These are phyloP conservation scores for Hypotaenidia okinawae DNA, from an alignment of 2,797 vertebrate genomes.

Conservation along the genomic window DNA sequence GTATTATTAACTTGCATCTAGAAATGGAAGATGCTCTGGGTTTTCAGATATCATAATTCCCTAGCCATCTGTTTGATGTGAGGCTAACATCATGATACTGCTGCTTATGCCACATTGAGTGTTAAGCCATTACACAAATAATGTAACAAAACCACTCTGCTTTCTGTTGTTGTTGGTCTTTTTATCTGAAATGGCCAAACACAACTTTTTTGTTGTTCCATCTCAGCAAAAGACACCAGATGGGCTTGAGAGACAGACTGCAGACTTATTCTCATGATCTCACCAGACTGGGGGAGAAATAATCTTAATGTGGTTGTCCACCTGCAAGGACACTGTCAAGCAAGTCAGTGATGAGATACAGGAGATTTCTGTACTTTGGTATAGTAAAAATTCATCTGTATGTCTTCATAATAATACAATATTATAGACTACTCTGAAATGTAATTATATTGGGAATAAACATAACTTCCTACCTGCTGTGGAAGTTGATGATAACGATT, in stretches of 20 bases:
- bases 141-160: slow-evolving; percentile 12
- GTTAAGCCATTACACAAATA: slow-evolving; percentile 61
- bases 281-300: background rate
- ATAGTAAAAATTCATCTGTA: background rate
- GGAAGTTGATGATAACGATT: background rate
- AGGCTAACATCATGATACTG: slow-evolving; percentile 19
- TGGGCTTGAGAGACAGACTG: background rate
- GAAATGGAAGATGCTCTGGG: slow-evolving; percentile 24
- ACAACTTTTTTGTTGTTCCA: background rate
- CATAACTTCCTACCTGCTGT: background rate
- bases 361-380: background rate
- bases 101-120: slow-evolving; percentile 25
- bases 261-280: slow-evolving; percentile 24
- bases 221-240: slow-evolving; percentile 10
- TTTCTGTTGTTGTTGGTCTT: slow-evolving; percentile 36
- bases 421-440: background rate
- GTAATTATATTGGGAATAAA: background rate
- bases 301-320: background rate
- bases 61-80: slow-evolving; percentile 60
- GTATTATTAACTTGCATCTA: slow-evolving; percentile 51
- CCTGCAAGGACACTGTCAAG: background rate
- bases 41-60: slow-evolving; percentile 58
- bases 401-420: background rate
- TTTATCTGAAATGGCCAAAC: slow-evolving; percentile 38
- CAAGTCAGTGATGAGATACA: background rate